Evolutionary conservation across 1,140 invertebrate species (phyloP), one percentile per base, ranked within the genome.

Genomic region (Maconellicoccus hirsutus): DNA sequence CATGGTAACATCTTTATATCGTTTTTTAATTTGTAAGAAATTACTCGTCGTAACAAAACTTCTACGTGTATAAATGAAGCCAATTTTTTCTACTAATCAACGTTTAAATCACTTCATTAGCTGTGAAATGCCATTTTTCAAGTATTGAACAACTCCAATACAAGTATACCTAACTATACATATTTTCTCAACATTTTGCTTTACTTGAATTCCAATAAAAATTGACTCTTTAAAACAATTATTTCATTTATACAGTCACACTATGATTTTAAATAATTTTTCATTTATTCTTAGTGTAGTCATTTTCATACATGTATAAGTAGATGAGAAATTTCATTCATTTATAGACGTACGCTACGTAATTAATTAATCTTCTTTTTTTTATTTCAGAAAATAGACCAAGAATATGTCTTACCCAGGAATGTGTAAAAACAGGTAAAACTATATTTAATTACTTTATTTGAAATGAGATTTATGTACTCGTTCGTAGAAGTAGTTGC

Each of bases 371-470:
- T n/a, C n/a, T n/a, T n/a, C n/a, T n/a, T n/a, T 66, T 10, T 66
- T 66, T 66, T 3, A 8, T 66, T 66, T 6, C 61, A 25, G 70
- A 71, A 19, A 61, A 22, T 25, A 12, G 61, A 52, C 70, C 71
- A 26, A 71, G 71, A 21, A 70, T 77, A n/a, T 77, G 76, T 69
- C 72, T 77, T 19, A 75, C 75, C 14, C 73, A 76, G 71, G 73
- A 75, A 33, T 77, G 76, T 59, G 76, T 77, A 8, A 73, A 73
- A 69, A 77, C 76, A 72, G 76, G 76, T 77, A 73, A 74, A 3
- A 52, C 6, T 8, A 16, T 52, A 3, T 52, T 52, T 52, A 33
- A 12, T 6, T 33, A 12, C 12, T 33, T 33, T 33, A 6, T 33
- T 33, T 33, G 12, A 33, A 33, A 33, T 12, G 29, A n/a, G n/a